A percentile compares a stretch with the other conserved stretches of the same genome.
phyloP scores from a whole-genome alignment of 2,113 vertebrate genomes.

The Lates calcarifer region DNA sequence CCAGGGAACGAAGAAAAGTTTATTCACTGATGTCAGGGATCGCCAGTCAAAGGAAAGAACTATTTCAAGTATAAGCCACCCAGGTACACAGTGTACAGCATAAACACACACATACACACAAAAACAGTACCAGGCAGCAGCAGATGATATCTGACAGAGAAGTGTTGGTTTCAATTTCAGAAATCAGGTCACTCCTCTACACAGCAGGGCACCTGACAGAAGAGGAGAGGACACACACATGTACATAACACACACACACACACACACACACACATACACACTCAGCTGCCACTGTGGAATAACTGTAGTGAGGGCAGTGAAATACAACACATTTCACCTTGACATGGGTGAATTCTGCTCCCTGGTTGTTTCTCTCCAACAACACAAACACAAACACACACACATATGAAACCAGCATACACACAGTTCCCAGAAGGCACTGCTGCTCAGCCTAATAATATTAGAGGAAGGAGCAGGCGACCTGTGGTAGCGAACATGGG shows the following conservation, averaged over 20 bases:
- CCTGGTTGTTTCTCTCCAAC: not conserved
- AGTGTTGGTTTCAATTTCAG: slow-evolving; percentile 34
- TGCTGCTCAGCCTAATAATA: slow-evolving; percentile 53
- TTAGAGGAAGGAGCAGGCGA: slow-evolving; percentile 62
- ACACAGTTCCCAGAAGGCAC: slow-evolving; percentile 23
- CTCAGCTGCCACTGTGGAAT: not conserved
- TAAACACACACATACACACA: slow-evolving; percentile 28
- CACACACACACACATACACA: slow-evolving; percentile 8
- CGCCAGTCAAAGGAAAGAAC: not conserved
- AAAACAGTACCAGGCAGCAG: slow-evolving; percentile 25
- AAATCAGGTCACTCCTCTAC: slow-evolving; percentile 52
- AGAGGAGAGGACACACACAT: slow-evolving; percentile 21
- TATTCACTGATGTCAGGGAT: not conserved
- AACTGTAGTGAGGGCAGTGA: slow-evolving; percentile 11
- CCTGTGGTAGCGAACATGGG: slow-evolving; percentile 67
- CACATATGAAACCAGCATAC: not conserved
- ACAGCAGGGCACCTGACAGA: slow-evolving; percentile 13
- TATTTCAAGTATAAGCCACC: not conserved
- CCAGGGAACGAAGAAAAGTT: slow-evolving; percentile 17
- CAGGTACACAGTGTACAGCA: not conserved
- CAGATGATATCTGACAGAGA: slow-evolving; percentile 44
- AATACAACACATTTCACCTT: slow-evolving; percentile 51
- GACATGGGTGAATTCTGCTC: slow-evolving; percentile 34
- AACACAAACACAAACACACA: slow-evolving; percentile 4
- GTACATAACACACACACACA: not conserved